Base-by-base conservation (phyloP, 1,140 invertebrate genomes). In the Calephelis virginiensis region DNA sequence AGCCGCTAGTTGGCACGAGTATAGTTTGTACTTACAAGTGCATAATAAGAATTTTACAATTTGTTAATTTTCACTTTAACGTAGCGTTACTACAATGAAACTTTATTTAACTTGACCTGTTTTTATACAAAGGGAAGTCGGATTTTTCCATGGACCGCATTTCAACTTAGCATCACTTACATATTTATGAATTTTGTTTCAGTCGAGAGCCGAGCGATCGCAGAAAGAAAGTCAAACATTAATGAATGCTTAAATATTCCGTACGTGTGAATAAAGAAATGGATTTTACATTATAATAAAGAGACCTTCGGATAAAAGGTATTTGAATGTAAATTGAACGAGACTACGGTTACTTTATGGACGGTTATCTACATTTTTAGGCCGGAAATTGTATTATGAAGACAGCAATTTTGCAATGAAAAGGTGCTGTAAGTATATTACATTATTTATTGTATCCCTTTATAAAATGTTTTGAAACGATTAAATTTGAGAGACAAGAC, bases 121-220 rank as follows among this genome's bases (percentile, higher is more conserved):
- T 83, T 79, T 69, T 67, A 12, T 56, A 28, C 53, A 28, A 28
- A 56, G 8, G 46, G 38, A 47, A 69, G 78, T 67, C 67, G 75
- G 75, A 82, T 82, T 86, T 88, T 84, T 77, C 79, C 80, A 82
- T 83, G 81, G 80, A 75, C 76, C 77, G 74, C 79, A 76, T 77
- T 82, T 72, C 75, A 75, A 75, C 74, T 74, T 72, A 75, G 74
- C 78, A 82, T 84, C 75, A 68, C 77, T 77, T 88, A 89, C 83
- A 90, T 90, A 90, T 90, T 90, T 90, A 90, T 90, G 85, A 90
- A 83, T 76, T 81, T 80, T 85, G 80, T 89, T 86, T 74, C 77
- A 76, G 71, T 71, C 70, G 71, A 73, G 72, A 73, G 70, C 75
- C 63, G 61, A 63, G 72, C 73, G 80, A 85, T 87, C 81, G 80